Conservation (phyloP, 2,113 vertebrate species). For the Jacana jacana region DNA sequence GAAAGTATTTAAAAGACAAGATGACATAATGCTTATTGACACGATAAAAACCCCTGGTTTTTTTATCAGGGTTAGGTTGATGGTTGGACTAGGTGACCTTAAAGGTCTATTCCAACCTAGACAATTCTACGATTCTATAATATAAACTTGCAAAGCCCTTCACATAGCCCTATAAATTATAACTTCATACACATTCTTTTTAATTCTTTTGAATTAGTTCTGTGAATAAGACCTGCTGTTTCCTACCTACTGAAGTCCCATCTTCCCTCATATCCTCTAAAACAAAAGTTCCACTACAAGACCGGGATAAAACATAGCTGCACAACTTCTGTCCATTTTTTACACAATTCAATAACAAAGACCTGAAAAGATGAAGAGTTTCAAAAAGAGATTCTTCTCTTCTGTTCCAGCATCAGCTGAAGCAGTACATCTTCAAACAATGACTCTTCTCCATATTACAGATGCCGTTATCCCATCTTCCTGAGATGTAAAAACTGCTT, state of each 20-base stretch:
- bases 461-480: background rate
- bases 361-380: background rate
- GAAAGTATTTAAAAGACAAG: too few relatives aligned
- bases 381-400: background rate
- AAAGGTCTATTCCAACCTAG: too few relatives aligned
- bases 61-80: too few relatives aligned
- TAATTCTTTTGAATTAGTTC: background rate
- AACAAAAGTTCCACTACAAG: background rate
- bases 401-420: background rate
- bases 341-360: background rate
- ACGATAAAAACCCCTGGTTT: too few relatives aligned
- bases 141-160: background rate
- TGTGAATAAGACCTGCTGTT: background rate
- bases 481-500: background rate
- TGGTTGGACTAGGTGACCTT: too few relatives aligned
- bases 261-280: background rate
- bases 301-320: background rate
- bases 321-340: background rate
- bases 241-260: background rate
- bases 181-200: background rate
- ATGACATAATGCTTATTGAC: too few relatives aligned
- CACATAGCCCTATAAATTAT: background rate
- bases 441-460: background rate
- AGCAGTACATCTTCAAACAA: background rate
- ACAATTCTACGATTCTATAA: too few relatives aligned